phyloP scores from a whole-genome alignment of 1,140 invertebrate genomes.

The Hirudo medicinalis region DNA sequence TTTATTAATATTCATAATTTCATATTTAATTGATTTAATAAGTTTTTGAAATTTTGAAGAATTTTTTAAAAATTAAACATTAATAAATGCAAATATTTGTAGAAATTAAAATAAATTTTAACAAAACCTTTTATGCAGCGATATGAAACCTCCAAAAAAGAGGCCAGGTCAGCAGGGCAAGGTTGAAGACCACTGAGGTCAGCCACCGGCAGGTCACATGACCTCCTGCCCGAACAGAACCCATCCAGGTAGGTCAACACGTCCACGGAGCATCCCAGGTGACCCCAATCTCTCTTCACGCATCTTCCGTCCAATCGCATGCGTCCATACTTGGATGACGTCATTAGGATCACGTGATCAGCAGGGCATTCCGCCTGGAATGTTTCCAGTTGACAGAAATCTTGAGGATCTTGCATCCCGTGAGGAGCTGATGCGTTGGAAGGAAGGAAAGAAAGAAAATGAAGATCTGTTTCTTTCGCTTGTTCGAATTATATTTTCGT shows the following conservation, averaged over 20 bases:
- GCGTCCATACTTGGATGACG: constrained; percentile 19
- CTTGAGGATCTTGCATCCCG: background rate
- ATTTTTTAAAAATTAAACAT: too few relatives aligned
- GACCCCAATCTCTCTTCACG: constrained; percentile 17
- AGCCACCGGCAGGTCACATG: constrained; percentile 16
- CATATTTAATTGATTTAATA: too few relatives aligned
- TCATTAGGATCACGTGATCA: constrained; percentile 18
- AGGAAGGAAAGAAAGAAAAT: background rate
- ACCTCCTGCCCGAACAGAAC: constrained; percentile 20
- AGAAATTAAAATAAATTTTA: background rate
- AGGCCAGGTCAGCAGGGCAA: constrained; percentile 20
- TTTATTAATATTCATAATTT: too few relatives aligned
- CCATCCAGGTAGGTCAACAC: constrained; percentile 16
- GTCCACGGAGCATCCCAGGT: constrained; percentile 18
- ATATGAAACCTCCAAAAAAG: constrained; percentile 17
- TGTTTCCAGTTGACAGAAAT: constrained; percentile 21
- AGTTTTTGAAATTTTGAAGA: too few relatives aligned
- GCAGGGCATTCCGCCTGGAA: constrained; percentile 16
- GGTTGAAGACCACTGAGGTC: constrained; percentile 10
- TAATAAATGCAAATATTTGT: too few relatives aligned
- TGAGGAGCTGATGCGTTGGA: background rate
- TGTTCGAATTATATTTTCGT: too few relatives aligned
- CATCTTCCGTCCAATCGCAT: constrained; percentile 19
- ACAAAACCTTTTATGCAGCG: constrained; percentile 19
- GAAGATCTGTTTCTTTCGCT: background rate